These are phyloP conservation scores for Geococcyx californianus DNA, from an alignment of 2,113 vertebrate species.

Conservation along the genomic window DNA sequence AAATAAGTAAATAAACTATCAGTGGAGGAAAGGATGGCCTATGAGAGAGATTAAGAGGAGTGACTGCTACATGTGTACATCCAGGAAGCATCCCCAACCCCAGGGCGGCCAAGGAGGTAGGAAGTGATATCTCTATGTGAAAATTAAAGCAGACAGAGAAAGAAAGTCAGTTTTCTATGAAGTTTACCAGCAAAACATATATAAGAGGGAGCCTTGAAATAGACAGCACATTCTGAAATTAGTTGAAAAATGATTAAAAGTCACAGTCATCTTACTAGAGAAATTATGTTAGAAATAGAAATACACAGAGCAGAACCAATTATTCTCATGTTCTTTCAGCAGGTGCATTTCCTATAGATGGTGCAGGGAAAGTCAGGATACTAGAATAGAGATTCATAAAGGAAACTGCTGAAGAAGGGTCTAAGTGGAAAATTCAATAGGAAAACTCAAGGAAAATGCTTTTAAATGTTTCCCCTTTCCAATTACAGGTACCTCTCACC, in stretches of 20 bases:
- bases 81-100: neutral
- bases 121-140: neutral
- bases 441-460: neutral
- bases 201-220: neutral
- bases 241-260: neutral
- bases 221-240: neutral
- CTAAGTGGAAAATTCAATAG: neutral
- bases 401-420: neutral
- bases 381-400: neutral
- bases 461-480: neutral
- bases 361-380: neutral
- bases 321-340: neutral
- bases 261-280: neutral
- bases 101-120: fast-evolving
- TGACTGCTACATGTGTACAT: neutral
- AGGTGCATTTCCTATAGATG: neutral
- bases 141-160: neutral
- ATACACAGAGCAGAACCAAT: neutral
- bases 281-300: neutral
- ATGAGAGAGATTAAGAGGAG: neutral
- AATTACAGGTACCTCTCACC: neutral
- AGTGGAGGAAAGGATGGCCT: neutral
- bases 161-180: neutral
- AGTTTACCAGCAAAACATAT: neutral
- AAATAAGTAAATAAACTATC: neutral